Evolutionary conservation across 2,797 vertebrate genomes (phyloP), one percentile per base, ranked within the genome.

Genomic region (Diplodus sargus): DNA sequence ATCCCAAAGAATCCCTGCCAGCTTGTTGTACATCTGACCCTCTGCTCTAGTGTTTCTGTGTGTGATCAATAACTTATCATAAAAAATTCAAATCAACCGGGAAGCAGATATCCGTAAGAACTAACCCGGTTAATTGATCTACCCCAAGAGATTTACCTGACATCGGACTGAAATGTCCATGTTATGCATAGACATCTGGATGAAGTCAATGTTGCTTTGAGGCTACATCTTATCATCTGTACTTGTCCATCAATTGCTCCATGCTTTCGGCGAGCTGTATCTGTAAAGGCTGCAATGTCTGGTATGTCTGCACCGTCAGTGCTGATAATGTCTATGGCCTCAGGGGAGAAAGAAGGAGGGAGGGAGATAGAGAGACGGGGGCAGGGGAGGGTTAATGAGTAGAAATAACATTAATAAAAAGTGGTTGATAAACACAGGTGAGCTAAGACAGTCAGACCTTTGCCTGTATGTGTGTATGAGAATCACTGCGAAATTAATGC

Each of bases 321-420:
- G 72, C 78, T 75, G 77, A 85, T 91, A 88, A 76, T 79, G 85
- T 91, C 87, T 90, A 25, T 85, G 64, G 73, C 91, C 84, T 79
- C 18, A 23, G 82, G 85, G 74, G 62, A 14, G 22, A 65, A 25
- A 20, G 5, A n/a, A 51, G 10, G 47, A 45, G n/a, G 48, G 51
- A 6, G 15, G 14, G 23, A 51, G 65, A n/a, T 42, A 45, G 63
- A 23, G 39, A 8, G 63, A 14, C 7, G 15, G 53, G 43, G 16
- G 18, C 6, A 30, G 34, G 34, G 34, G 34, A n/a, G 52, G 25
- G 60, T 81, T 76, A 88, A 25, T 48, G 70, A 89, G 48, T 28
- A 56, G 69, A 56, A 79, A 82, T 62, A 84, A 60, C 53, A 78
- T 56, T 28, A 51, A 34, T 34, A 51, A 65, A 53, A 61, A 59